Base-by-base conservation (phyloP, 2,888 invertebrate genomes). In the Spisula subtruncata region DNA sequence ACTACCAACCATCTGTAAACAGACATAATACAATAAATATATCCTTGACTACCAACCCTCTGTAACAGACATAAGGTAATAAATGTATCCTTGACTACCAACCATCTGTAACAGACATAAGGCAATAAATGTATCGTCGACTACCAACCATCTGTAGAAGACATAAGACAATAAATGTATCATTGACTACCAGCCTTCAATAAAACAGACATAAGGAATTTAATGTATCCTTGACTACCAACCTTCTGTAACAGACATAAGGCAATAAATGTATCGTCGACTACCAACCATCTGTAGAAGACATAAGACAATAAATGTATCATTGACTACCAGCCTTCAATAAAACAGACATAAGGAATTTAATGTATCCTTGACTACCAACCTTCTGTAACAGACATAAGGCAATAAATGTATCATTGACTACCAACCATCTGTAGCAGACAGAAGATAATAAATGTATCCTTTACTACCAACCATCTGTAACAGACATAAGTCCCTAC, bases 1-100 rank as follows among this genome's bases (percentile, higher is more conserved):
- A 99, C 98, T 93, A 99, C 98, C 92, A 99, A 97, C 98, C 99
- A 99, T 60, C 99, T 97, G 88, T 14, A 92, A 75, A n/a, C 25
- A 75, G 16, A 32, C 51, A 60, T n/a, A 20, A 99, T 0, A 98
- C 98, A 91, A 99, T 98, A 97, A 98, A 99, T 0, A 99, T 98
- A 96, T 99, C 99, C 96, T 99, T 99, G 0, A 99, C 98, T 93
- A 99, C 98, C 92, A 99, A 97, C 98, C 99, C 99, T 60, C 99
- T 97, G 88, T 14, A 92, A 75, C 25, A 75, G 16, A 32, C 51
- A 60, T n/a, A 20, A 60, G 25, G 98, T 98, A 91, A 99, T 98
- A 97, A 98, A 99, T 0, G 99, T 98, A 96, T 99, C 99, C 96
- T 99, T 99, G 0, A 99, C 98, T 93, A 99, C 98, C 92, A 99